Evolutionary conservation across 2,113 vertebrate species (phyloP).

Genomic region (Myrmecophaga tridactyla): DNA sequence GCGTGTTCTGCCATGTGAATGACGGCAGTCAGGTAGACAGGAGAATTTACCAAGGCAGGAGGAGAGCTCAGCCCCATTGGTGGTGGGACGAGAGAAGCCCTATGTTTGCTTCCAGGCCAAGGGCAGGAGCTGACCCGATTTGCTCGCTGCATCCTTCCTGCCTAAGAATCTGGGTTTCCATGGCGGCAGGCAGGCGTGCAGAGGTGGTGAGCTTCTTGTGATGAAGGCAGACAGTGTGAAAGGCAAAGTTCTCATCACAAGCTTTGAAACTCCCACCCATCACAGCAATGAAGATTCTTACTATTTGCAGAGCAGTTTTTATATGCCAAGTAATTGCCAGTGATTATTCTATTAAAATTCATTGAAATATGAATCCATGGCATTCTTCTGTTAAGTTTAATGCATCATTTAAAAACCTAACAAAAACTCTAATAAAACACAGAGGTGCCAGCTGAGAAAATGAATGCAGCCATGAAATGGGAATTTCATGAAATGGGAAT

Average conservation of each 20-base stretch:
- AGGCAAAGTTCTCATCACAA: background rate
- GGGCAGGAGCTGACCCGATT: background rate
- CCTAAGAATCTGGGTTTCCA: background rate
- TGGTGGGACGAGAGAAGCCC: background rate
- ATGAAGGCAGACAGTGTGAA: background rate
- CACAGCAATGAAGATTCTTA: background rate
- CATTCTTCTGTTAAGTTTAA: background rate
- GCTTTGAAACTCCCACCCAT: constrained; percentile 15
- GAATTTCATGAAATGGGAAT: background rate
- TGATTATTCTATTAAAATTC: constrained; percentile 56
- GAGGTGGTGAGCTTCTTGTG: background rate
- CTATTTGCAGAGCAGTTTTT: background rate
- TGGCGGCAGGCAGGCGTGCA: background rate
- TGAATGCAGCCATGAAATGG: background rate
- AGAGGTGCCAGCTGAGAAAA: background rate
- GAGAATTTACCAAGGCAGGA: background rate
- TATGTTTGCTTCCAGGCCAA: background rate
- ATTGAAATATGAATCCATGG: background rate
- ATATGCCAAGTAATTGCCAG: constrained; percentile 48
- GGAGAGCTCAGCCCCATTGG: background rate
- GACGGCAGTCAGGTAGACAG: background rate
- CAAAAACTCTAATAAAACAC: background rate
- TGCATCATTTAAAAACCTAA: constrained; percentile 21
- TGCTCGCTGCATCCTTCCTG: background rate
- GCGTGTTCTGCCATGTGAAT: background rate